These are phyloP conservation scores for Australoheros scitulus DNA, from an alignment of 2,113 vertebrate species.

Conservation along the genomic window DNA sequence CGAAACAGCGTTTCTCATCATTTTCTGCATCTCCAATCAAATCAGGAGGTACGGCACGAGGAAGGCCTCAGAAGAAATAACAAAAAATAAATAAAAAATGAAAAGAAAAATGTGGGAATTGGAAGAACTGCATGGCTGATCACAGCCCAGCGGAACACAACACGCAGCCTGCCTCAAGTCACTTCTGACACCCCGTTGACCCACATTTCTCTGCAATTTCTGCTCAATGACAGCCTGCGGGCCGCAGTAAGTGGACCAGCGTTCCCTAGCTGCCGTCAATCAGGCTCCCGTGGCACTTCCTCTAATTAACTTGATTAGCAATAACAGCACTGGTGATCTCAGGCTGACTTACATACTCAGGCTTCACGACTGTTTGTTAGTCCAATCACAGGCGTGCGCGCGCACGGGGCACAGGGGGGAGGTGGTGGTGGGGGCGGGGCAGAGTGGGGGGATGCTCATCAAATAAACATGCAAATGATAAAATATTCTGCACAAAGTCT, in stretches of 20 bases:
- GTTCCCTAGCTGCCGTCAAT: constrained; percentile 60
- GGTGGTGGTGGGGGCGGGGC: too few relatives aligned
- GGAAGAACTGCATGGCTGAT: constrained; percentile 8
- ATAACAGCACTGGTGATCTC: constrained; percentile 55
- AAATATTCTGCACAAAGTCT: constrained; percentile 63
- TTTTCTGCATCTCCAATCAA: constrained; percentile 16
- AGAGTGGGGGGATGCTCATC: constrained; percentile 59
- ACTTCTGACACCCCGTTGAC: constrained; percentile 56
- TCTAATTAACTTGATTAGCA: constrained; percentile 76
- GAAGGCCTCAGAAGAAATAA: constrained; percentile 4
- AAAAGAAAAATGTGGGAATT: constrained; percentile 27
- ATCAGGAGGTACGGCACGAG: background rate
- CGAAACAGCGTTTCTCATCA: background rate
- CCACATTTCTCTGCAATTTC: constrained; percentile 49
- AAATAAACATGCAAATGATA: constrained; percentile 78
- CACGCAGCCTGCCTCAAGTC: constrained; percentile 28
- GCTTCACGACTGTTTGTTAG: constrained; percentile 54
- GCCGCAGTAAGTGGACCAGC: constrained; percentile 48
- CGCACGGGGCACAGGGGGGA: too few relatives aligned
- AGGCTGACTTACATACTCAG: constrained; percentile 26
- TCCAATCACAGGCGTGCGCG: constrained; percentile 53
- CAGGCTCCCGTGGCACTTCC: constrained; percentile 49
- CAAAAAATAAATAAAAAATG: background rate
- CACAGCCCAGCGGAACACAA: background rate
- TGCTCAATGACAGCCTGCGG: constrained; percentile 48